A percentile compares a stretch with the other conserved stretches of the same genome.
Evolutionary conservation across 2,113 vertebrate species (phyloP).

Genomic region (Puffinus mauretanicus): DNA sequence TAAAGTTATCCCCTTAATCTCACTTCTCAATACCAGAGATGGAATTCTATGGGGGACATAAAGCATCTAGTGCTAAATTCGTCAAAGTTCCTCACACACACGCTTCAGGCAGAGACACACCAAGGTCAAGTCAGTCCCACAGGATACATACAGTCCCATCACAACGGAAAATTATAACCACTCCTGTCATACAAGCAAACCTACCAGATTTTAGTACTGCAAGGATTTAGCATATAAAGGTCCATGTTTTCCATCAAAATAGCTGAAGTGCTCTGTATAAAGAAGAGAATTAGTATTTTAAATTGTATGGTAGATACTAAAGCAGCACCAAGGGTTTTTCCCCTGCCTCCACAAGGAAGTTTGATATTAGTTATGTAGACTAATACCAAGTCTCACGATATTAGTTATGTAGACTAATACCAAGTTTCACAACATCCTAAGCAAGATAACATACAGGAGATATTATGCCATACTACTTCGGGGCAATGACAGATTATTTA

Average conservation of each 20-base stretch:
- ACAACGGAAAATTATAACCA: not conserved
- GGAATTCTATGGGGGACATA: not conserved
- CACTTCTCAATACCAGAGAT: not conserved
- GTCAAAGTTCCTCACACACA: not conserved
- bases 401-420: not conserved
- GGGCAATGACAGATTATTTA: not conserved
- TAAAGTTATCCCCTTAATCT: not conserved
- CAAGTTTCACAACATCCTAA: not conserved
- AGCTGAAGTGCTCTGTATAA: constrained; percentile 89
- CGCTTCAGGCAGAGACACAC: not conserved
- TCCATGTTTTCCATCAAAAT: constrained; percentile 99
- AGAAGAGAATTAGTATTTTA: not conserved
- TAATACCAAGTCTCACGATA: not conserved
- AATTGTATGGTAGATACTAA: not conserved
- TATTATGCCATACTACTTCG: not conserved
- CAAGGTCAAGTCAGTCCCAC: not conserved
- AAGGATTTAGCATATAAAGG: constrained; percentile 98
- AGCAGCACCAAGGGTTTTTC: not conserved
- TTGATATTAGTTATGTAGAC: not conserved
- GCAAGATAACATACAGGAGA: not conserved
- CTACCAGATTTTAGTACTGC: constrained; percentile 98
- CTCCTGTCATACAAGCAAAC: not conserved
- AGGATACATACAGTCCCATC: not conserved
- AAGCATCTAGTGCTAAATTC: not conserved
- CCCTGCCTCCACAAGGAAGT: not conserved